These are phyloP conservation scores for Coreius guichenoti DNA, from an alignment of 2,797 vertebrate species.

Conservation along the genomic window DNA sequence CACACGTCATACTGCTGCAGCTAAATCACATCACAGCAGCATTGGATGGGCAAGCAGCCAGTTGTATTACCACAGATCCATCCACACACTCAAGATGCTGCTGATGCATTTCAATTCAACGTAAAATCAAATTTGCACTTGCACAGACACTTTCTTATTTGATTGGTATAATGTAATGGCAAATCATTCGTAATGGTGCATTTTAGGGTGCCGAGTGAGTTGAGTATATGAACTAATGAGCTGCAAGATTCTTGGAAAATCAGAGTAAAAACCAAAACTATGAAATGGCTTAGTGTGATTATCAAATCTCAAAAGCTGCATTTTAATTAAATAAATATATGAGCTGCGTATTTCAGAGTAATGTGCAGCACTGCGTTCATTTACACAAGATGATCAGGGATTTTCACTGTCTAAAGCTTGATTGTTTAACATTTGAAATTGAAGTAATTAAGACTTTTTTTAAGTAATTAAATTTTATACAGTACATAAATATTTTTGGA, in stretches of 20 bases:
- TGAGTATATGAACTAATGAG: background rate
- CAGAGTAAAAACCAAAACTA: background rate
- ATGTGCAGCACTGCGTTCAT: background rate
- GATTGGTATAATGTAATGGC: background rate
- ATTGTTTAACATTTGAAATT: no score
- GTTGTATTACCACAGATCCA: background rate
- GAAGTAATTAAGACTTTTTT: no score
- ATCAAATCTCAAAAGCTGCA: background rate
- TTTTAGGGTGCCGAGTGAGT: background rate
- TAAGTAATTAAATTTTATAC: no score
- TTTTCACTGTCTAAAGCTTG: background rate
- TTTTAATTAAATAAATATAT: background rate
- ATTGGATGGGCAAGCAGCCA: background rate
- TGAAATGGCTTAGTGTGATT: background rate
- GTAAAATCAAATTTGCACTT: background rate
- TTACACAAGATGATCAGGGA: background rate
- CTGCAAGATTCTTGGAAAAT: background rate
- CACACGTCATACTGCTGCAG: background rate
- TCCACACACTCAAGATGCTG: background rate
- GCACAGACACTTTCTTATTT: background rate
- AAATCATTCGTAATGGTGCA: background rate
- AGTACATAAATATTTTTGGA: no score
- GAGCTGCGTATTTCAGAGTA: background rate
- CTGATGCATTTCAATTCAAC: background rate
- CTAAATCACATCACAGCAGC: conserved; percentile 4